phyloP scores from a whole-genome alignment of 2,888 invertebrate species.

The Morpho achilles region DNA sequence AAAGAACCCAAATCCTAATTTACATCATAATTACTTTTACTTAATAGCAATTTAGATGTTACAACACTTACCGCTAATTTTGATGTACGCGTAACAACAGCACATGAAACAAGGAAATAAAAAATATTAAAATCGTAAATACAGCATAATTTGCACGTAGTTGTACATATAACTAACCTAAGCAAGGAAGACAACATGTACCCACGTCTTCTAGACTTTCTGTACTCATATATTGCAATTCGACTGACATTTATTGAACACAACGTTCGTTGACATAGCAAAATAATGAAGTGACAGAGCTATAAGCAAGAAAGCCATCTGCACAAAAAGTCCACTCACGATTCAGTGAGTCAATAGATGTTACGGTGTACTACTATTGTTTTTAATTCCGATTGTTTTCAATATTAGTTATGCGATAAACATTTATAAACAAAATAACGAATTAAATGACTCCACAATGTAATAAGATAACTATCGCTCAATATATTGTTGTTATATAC shows the following conservation, averaged over 20 bases:
- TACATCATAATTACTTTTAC: background rate
- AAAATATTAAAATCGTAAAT: conserved; percentile 18
- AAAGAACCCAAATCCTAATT: background rate
- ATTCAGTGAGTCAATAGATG: conserved; percentile 55
- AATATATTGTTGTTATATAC: background rate
- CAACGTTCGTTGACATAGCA: conserved; percentile 16
- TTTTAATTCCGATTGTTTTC: conserved; percentile 61
- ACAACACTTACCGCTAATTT: conserved; percentile 62
- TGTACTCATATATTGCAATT: conserved; percentile 54
- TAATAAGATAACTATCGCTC: conserved; percentile 4
- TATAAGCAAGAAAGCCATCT: conserved; percentile 36
- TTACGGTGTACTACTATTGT: conserved; percentile 57
- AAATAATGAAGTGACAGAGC: conserved; percentile 19
- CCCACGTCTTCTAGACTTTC: conserved; percentile 64
- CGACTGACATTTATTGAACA: conserved; percentile 45
- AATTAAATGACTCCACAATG: conserved; percentile 36
- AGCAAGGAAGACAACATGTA: conserved; percentile 69
- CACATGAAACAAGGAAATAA: conserved; percentile 67
- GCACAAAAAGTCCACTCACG: conserved; percentile 47
- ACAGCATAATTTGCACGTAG: conserved; percentile 1
- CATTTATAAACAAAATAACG: conserved; percentile 55
- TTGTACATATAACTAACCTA: conserved; percentile 36
- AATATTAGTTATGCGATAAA: conserved; percentile 42
- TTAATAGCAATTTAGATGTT: background rate
- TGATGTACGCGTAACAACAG: conserved; percentile 39